Conservation (phyloP, 2,797 vertebrate genomes). For the Neosalanx taihuensis region DNA sequence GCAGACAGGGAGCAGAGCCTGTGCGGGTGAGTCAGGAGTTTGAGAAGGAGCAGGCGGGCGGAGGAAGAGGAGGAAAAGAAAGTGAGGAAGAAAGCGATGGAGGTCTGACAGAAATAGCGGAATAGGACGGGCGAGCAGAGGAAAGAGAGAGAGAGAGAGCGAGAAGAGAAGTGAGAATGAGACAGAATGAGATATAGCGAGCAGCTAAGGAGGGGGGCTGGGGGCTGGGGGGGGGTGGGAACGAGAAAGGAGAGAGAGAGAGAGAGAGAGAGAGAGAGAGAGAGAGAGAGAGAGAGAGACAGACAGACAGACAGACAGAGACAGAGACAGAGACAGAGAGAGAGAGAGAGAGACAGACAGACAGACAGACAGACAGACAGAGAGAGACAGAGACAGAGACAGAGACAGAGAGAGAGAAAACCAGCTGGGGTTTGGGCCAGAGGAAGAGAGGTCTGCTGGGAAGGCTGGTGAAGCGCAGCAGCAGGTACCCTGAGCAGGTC, state of each 20-base stretch:
- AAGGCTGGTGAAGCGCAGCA: no score
- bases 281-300: not conserved
- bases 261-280: not conserved
- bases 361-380: no score
- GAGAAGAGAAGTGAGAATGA: no score
- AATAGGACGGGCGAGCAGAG: not conserved
- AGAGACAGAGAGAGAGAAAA: not conserved
- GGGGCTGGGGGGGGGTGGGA: no score
- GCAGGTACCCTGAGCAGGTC: constrained; percentile 87
- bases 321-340: not conserved
- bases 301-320: no score
- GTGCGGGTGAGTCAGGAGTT: no score
- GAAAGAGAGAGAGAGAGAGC: not conserved
- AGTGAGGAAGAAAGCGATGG: not conserved
- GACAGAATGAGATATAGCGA: no score
- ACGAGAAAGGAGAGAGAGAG: no score
- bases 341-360: not conserved
- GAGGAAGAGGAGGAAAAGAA: not conserved
- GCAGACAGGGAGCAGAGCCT: not conserved
- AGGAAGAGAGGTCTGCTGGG: not conserved
- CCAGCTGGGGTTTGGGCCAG: not conserved
- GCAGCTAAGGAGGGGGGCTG: no score
- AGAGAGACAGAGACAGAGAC: not conserved
- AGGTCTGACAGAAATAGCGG: not conserved
- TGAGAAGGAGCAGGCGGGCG: not conserved